These are phyloP conservation scores for Columba guinea DNA, from an alignment of 2,797 vertebrate species.

Conservation along the genomic window DNA sequence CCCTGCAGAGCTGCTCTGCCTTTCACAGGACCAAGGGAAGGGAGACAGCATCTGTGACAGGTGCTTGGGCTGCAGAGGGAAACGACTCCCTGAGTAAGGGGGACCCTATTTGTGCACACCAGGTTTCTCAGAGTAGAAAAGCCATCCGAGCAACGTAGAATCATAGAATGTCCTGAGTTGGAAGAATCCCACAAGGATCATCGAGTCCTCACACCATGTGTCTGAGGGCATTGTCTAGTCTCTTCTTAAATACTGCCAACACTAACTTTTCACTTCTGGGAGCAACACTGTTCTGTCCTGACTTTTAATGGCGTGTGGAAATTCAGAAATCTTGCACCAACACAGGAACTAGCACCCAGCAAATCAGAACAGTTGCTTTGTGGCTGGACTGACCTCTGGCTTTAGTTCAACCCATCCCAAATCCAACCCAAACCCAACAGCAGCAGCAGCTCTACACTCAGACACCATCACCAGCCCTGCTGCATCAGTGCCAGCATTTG, in stretches of 20 bases:
- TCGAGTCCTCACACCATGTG: no score
- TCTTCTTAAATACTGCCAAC: no score
- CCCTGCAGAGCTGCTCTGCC: not conserved
- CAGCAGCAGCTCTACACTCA: not conserved
- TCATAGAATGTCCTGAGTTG: no score
- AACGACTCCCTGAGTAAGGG: not conserved
- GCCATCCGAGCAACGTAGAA: rapidly evolving
- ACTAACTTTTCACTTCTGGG: not conserved
- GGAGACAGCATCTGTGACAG: not conserved
- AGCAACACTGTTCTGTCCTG: not conserved
- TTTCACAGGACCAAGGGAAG: not conserved
- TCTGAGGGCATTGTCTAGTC: no score
- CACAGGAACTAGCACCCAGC: not conserved
- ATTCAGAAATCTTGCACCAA: not conserved
- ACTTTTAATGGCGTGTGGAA: not conserved
- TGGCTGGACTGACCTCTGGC: not conserved
- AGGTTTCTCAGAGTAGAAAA: not conserved
- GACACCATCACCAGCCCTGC: not conserved
- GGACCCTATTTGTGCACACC: not conserved
- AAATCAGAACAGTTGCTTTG: not conserved
- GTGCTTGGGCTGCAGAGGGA: not conserved
- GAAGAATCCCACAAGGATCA: no score
- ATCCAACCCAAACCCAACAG: not conserved
- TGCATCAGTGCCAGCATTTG: not conserved
- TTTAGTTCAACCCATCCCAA: not conserved